Percentiles rank a stretch among this genome's conserved stretches.
phyloP scores from a whole-genome alignment of 2,797 vertebrate species.

The Argya squamiceps region DNA sequence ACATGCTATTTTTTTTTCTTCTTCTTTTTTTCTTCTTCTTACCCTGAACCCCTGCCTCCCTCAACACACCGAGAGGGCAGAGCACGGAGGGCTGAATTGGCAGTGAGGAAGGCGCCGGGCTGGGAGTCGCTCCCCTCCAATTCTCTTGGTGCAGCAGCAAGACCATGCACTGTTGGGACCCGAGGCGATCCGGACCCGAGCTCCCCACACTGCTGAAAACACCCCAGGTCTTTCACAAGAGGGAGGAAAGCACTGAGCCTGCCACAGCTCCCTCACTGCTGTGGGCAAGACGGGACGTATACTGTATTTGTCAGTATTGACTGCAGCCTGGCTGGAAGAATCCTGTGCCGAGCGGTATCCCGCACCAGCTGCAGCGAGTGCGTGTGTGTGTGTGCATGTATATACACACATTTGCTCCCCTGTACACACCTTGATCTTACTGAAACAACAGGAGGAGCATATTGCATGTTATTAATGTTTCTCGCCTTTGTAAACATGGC shows the following conservation, averaged over 20 bases:
- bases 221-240: conserved; percentile 22
- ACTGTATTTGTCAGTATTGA: conserved; percentile 54
- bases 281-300: conserved; percentile 24
- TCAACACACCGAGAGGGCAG: not conserved
- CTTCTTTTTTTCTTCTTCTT: not conserved
- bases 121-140: rapidly evolving
- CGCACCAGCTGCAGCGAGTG: not conserved
- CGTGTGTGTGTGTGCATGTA: not conserved
- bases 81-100: not conserved
- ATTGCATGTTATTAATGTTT: not conserved
- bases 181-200: rapidly evolving
- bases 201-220: not conserved
- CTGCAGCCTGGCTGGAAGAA: conserved; percentile 1
- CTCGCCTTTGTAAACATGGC: conserved; percentile 23
- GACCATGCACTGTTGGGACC: not conserved
- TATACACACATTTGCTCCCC: not conserved
- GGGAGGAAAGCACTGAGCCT: not conserved
- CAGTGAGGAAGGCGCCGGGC: rapidly evolving
- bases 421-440: conserved; percentile 17
- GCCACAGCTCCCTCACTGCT: not conserved
- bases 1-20: conserved; percentile 15
- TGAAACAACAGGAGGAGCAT: conserved; percentile 57
- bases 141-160: not conserved
- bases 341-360: rapidly evolving
- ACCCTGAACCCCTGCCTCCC: not conserved